These are phyloP conservation scores for Emydoidea blandingii DNA, from an alignment of 2,797 vertebrate genomes.

Conservation along the genomic window DNA sequence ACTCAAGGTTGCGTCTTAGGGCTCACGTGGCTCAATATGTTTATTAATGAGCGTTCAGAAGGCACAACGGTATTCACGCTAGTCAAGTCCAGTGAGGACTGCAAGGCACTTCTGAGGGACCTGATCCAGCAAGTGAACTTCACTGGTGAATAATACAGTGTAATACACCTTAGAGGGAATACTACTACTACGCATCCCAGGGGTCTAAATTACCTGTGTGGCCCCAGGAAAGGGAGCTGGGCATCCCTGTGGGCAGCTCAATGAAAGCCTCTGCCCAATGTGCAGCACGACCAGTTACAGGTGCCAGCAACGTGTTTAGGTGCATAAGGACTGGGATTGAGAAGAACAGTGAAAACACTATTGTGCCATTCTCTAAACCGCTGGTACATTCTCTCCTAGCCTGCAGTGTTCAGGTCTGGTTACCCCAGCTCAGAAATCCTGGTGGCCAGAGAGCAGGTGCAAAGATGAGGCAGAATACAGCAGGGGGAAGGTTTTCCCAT, in stretches of 20 bases:
- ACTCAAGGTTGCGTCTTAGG: background rate
- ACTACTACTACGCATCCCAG: too few relatives aligned
- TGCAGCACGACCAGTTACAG: background rate
- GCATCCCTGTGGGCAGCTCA: background rate
- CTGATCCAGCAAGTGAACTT: background rate
- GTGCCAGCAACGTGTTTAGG: too few relatives aligned
- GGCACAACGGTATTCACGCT: background rate
- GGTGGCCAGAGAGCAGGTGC: background rate
- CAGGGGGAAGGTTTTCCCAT: background rate
- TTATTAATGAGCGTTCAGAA: background rate
- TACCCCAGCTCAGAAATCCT: background rate
- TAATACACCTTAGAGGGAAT: background rate
- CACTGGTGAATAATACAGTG: background rate
- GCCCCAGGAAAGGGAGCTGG: background rate
- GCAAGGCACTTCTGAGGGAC: too few relatives aligned
- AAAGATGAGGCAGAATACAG: background rate
- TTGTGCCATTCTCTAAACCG: background rate
- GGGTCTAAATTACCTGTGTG: too few relatives aligned
- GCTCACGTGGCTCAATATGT: background rate
- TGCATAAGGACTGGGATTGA: too few relatives aligned
- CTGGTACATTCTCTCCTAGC: background rate
- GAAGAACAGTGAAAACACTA: background rate
- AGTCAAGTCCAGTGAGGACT: background rate
- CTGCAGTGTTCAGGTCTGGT: too few relatives aligned
- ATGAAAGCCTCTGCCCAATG: background rate